These are phyloP conservation scores for Watersipora subatra DNA, from an alignment of 1,140 invertebrate genomes.

Conservation along the genomic window DNA sequence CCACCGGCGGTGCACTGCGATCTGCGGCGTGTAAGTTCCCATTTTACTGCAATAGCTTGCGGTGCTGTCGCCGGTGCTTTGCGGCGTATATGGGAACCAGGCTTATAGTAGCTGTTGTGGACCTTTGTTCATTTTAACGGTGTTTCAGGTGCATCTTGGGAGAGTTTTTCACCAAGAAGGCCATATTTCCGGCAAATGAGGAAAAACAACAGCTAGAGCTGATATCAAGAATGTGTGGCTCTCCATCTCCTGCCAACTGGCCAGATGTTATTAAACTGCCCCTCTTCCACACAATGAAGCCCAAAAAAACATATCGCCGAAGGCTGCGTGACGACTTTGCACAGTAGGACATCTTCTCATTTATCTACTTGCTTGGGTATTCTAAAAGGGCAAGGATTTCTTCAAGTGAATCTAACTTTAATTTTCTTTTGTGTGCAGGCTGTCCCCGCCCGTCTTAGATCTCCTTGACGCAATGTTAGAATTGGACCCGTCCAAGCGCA, in stretches of 20 bases:
- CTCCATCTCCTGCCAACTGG: constrained; percentile 92
- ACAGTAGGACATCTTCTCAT: constrained; percentile 43
- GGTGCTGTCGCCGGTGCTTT: no score
- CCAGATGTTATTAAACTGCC: constrained; percentile 89
- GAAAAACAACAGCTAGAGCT: constrained; percentile 88
- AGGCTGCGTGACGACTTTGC: constrained; percentile 80
- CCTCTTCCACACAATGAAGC: constrained; percentile 76
- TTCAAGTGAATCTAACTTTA: neutral
- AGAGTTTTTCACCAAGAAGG: constrained; percentile 89
- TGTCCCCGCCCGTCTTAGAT: constrained; percentile 77
- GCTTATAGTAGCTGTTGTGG: no score
- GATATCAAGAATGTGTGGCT: constrained; percentile 88
- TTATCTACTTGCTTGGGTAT: neutral
- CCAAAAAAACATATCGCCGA: constrained; percentile 76
- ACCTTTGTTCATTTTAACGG: no score
- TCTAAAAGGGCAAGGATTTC: neutral
- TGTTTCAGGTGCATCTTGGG: constrained; percentile 75
- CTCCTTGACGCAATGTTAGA: constrained; percentile 92
- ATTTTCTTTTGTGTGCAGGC: constrained; percentile 35
- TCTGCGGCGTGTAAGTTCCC: no score
- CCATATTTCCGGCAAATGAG: constrained; percentile 85
- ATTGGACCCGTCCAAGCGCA: constrained; percentile 80
- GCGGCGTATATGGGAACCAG: no score
- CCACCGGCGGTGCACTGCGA: no score
- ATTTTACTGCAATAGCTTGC: no score